Percentiles rank a stretch among this genome's conserved stretches.
These are phyloP conservation scores for Isoperla grammatica DNA, from an alignment of 2,888 invertebrate species.

Conservation along the genomic window DNA sequence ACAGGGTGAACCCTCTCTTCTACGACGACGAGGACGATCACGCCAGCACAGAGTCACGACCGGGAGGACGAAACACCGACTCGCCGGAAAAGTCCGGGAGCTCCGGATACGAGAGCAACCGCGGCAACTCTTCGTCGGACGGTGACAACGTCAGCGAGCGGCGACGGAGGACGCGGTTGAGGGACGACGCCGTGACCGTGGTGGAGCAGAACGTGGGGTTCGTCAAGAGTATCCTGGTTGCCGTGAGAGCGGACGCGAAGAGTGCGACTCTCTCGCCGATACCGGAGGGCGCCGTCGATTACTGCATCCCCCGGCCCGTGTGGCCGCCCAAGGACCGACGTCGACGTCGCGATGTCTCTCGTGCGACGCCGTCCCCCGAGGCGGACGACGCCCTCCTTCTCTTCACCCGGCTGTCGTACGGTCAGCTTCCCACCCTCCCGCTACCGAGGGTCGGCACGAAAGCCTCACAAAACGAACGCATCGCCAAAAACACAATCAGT, in stretches of 20 bases:
- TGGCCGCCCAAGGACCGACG: constrained; percentile 40
- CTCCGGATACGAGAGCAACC: constrained; percentile 43
- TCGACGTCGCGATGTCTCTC: background rate
- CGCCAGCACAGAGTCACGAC: constrained; percentile 23
- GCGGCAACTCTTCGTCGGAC: constrained; percentile 31
- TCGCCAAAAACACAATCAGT: constrained; percentile 35
- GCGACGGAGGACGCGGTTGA: constrained; percentile 32
- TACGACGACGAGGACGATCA: constrained; percentile 35
- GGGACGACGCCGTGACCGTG: constrained; percentile 39
- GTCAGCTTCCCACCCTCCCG: constrained; percentile 22
- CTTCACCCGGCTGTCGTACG: constrained; percentile 41
- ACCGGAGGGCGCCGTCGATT: constrained; percentile 45
- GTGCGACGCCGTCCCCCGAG: constrained; percentile 37
- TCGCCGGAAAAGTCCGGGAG: constrained; percentile 39
- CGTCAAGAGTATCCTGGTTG: constrained; percentile 42
- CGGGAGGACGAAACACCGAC: constrained; percentile 6
- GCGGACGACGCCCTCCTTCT: constrained; percentile 43
- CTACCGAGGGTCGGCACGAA: constrained; percentile 4
- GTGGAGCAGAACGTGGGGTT: constrained; percentile 43
- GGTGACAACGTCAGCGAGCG: constrained; percentile 23
- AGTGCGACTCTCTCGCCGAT: constrained; percentile 42
- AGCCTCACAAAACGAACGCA: constrained; percentile 28
- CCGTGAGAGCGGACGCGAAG: constrained; percentile 33
- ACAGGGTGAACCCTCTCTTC: constrained; percentile 44
- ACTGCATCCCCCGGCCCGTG: constrained; percentile 43